Evolutionary conservation across 2,113 vertebrate genomes (phyloP), one percentile per base, ranked within the genome.

Genomic region (Edolisoma coerulescens): DNA sequence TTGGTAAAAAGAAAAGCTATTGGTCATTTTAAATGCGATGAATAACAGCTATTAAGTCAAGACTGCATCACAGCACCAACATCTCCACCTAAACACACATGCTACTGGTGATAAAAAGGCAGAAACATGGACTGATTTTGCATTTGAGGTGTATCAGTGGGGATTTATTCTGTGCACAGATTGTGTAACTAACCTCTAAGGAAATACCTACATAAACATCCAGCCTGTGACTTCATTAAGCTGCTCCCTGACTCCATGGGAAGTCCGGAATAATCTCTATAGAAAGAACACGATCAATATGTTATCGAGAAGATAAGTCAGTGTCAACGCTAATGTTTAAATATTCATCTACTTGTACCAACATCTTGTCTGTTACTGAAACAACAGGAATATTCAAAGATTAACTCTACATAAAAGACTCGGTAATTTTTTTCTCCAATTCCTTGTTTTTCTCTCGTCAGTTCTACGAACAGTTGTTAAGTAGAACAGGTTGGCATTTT

Each of bases 371-470:
- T 96, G 95, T 94, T 97, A 97, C 69, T 22, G 60, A 96, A 98
- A 97, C 93, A 92, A 93, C 96, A 92, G 96, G 94, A 86, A 96
- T 85, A 95, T 97, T 98, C 96, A 97, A 97, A 97, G 96, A 97
- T 96, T 96, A 93, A 96, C 90, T 90, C 79, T 91, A 95, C 93
- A 93, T 97, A 96, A 96, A 96, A 96, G 92, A 95, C 57, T 95
- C 49, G 44, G 92, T 92, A 94, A 90, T 90, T 95, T 93, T 93
- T 96, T 90, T 94, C 92, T 95, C 92, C 83, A 78, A 90, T 97
- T 95, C 95, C 95, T 96, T 94, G 95, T 93, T 96, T 97, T 96
- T 89, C 83, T 92, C 90, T 95, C 90, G 88, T 96, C 95, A 94
- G 95, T 89, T 93, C 94, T 71, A 95, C 76, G 93, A 97, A 96